Base-by-base conservation (phyloP, 2,888 invertebrate species). In the Thymelicus lineola region DNA sequence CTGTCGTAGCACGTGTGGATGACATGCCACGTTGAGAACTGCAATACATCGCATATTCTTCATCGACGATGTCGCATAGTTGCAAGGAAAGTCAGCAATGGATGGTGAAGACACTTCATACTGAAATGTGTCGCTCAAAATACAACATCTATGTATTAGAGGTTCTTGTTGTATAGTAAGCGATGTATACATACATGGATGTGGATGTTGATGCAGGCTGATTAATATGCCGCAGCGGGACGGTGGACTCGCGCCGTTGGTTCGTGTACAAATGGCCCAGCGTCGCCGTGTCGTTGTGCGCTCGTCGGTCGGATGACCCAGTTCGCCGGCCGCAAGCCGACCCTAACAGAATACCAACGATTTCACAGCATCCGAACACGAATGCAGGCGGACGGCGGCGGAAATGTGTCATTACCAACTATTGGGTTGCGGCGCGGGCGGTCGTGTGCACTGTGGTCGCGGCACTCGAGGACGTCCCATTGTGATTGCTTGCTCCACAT, bases 201-300 rank as follows among this genome's bases (percentile, higher is more conserved):
- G 48, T 17, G 38, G 66, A 66, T 42, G 42, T 42, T 9, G 46
- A 46, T 58, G 66, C 66, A 58, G 48, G 36, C 48, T 66, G 66
- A 66, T 66, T 66, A 66, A 66, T 66, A 66, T 66, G 50, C 36
- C 66, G 66, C 66, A 50, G 59, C 50, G 38, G 66, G 59, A 28
- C 66, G 66, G 59, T 59, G 48, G 59, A 38, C 17, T 28, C 59
- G 66, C 48, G 58, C 57, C 46, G 65, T 59, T 55, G 61, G 53
- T 61, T 67, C 60, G 60, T 67, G 42, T 61, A 61, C 61, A 58
- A 67, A 61, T 45, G 61, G 59, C 38, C 50, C 14, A 12, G 42
- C 20, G 66, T 66, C 50, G 59, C 38, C 28, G 42, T 50, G 66
- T 66, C 50, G 59, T 38, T 7, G 28, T 28, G n/a, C 28, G 28